A percentile compares a stretch with the other conserved stretches of the same genome.
Conservation (phyloP, 2,888 invertebrate species). For the Acleris laterana region DNA sequence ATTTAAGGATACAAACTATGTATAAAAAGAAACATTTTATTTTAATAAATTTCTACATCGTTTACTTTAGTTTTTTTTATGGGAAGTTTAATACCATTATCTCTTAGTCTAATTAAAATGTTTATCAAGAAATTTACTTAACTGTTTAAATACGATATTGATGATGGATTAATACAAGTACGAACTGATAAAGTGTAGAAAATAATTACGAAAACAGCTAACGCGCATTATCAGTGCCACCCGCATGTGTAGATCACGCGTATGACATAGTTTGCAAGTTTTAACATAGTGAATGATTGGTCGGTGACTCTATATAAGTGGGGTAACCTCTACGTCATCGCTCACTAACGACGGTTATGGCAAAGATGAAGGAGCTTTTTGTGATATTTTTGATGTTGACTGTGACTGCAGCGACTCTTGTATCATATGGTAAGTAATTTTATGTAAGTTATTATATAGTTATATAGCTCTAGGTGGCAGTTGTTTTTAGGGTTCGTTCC, state of each 20-base stretch:
- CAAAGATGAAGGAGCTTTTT: constrained; percentile 63
- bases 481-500: too few species aligned
- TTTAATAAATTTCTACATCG: not conserved
- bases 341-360: constrained; percentile 44
- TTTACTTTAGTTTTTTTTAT: not conserved
- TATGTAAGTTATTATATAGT: not conserved
- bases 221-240: constrained; percentile 17
- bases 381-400: constrained; percentile 53
- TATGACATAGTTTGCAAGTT: constrained; percentile 16
- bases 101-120: constrained; percentile 1
- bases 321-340: constrained; percentile 43
- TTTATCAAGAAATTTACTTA: not conserved
- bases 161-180: constrained; percentile 3
- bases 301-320: constrained; percentile 48
- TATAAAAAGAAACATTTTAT: not conserved
- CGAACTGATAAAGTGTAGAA: constrained; percentile 15
- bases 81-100: not conserved
- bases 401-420: constrained; percentile 53
- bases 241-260: constrained; percentile 19
- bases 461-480: not conserved
- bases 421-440: constrained; percentile 60
- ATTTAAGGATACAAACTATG: too few species aligned
- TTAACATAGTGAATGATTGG: constrained; percentile 23
- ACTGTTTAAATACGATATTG: constrained; percentile 7
- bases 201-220: constrained; percentile 16